Percentiles rank a stretch among this genome's conserved stretches.
Conservation (phyloP, 2,888 invertebrate genomes). For the Drosophila affinis region DNA sequence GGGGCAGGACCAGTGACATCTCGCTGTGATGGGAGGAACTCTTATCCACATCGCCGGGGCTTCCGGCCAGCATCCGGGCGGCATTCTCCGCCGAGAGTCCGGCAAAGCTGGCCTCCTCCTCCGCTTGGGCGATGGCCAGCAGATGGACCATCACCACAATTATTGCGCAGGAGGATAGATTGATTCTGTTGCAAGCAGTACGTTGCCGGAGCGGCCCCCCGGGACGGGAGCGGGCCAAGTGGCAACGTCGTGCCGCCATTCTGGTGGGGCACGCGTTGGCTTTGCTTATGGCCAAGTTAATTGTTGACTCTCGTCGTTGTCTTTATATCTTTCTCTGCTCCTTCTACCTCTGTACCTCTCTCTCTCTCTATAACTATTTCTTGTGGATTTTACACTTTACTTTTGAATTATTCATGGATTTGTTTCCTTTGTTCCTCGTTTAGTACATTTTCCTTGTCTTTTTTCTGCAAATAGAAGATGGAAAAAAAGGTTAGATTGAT, state of each 20-base stretch:
- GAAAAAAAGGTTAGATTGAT: constrained; percentile 29
- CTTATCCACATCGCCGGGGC: constrained; percentile 57
- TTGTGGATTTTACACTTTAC: constrained; percentile 55
- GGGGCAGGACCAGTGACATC: constrained; percentile 88
- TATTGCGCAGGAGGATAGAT: constrained; percentile 36
- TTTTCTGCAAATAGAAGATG: constrained; percentile 48
- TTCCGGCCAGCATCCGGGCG: constrained; percentile 78
- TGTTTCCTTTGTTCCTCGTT: constrained; percentile 21
- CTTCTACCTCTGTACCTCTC: not conserved
- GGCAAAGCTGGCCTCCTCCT: constrained; percentile 47
- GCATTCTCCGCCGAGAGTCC: constrained; percentile 79
- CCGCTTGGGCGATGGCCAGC: constrained; percentile 5
- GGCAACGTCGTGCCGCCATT: constrained; percentile 80
- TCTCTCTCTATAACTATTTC: constrained; percentile 12
- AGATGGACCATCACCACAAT: constrained; percentile 21
- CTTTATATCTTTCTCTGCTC: constrained; percentile 6
- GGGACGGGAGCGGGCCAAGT: constrained; percentile 40
- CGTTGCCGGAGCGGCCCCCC: constrained; percentile 36
- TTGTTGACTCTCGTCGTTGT: constrained; percentile 21
- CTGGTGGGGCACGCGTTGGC: constrained; percentile 69
- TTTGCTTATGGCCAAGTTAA: constrained; percentile 32
- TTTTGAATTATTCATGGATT: constrained; percentile 56
- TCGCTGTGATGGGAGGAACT: constrained; percentile 67
- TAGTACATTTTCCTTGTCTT: constrained; percentile 53
- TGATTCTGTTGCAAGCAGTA: constrained; percentile 22